Conservation (phyloP, 1,140 invertebrate species). For the Drosophila nigrodunni region DNA sequence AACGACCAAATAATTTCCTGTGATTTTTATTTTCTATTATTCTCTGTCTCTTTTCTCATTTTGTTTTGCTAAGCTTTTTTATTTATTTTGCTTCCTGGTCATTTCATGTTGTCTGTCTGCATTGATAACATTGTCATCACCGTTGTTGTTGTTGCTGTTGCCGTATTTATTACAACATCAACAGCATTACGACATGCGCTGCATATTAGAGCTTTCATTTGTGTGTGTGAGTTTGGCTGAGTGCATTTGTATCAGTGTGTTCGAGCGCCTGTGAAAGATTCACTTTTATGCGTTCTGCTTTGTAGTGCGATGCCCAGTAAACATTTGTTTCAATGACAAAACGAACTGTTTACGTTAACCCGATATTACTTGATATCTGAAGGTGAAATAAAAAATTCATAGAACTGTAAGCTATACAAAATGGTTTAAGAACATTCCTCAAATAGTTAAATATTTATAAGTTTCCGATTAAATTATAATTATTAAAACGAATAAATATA, state of each 20-base stretch:
- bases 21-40: slow-evolving; percentile 20
- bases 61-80: slow-evolving; percentile 67
- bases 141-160: slow-evolving; percentile 37
- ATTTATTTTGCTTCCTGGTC: slow-evolving; percentile 59
- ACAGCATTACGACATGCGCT: slow-evolving; percentile 73
- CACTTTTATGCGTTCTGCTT: slow-evolving; percentile 66
- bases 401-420: background rate
- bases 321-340: slow-evolving; percentile 34
- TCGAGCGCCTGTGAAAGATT: slow-evolving; percentile 54
- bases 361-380: background rate
- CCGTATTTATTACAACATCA: slow-evolving; percentile 75
- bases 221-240: slow-evolving; percentile 30
- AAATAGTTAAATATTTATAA: background rate
- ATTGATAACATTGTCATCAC: slow-evolving; percentile 60
- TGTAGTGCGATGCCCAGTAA: slow-evolving; percentile 35
- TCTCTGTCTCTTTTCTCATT: slow-evolving; percentile 43
- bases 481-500: background rate
- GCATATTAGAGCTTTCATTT: slow-evolving; percentile 59
- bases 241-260: slow-evolving; percentile 27
- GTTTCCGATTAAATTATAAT: background rate
- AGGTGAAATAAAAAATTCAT: background rate
- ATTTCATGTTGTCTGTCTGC: slow-evolving; percentile 49
- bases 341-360: background rate
- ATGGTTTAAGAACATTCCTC: background rate
- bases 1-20: slow-evolving; percentile 19